Evolutionary conservation across 2,797 vertebrate species (phyloP).

Genomic region (Sebastes aleutianus): DNA sequence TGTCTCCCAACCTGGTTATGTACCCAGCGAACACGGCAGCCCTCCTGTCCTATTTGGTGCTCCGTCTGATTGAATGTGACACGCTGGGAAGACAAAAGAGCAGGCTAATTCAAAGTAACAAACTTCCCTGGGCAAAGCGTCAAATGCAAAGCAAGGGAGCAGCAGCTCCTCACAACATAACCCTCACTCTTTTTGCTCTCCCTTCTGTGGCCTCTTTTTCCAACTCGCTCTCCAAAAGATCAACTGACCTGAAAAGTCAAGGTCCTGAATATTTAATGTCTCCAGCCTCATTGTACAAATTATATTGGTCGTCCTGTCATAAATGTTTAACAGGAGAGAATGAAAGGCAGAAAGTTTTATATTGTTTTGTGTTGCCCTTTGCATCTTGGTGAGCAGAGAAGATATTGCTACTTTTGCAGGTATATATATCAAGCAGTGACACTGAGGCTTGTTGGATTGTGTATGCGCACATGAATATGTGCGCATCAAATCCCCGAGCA

Average conservation of each 20-base stretch:
- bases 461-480: conserved; percentile 20
- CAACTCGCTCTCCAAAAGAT: conserved; percentile 82
- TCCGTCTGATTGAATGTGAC: conserved; percentile 91
- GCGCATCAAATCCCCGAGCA: conserved; percentile 37
- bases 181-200: conserved; percentile 49
- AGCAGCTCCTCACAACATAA: conserved; percentile 76
- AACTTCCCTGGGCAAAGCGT: conserved; percentile 87
- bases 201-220: conserved; percentile 41
- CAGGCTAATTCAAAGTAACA: conserved; percentile 96
- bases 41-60: conserved; percentile 77
- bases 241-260: conserved; percentile 84
- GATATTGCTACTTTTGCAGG: neutral
- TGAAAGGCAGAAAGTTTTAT: conserved; percentile 52
- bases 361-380: conserved; percentile 57
- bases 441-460: conserved; percentile 16
- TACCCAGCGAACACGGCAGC: conserved; percentile 83
- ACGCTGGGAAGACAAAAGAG: conserved; percentile 95
- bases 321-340: conserved; percentile 60
- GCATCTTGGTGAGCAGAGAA: conserved; percentile 3
- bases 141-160: conserved; percentile 80
- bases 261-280: conserved; percentile 76
- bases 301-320: conserved; percentile 59
- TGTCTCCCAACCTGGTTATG: conserved; percentile 89
- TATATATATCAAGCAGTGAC: conserved; percentile 37
- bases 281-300: conserved; percentile 67